phyloP scores from a whole-genome alignment of 2,113 vertebrate species.

The Nansenia antarctica region DNA sequence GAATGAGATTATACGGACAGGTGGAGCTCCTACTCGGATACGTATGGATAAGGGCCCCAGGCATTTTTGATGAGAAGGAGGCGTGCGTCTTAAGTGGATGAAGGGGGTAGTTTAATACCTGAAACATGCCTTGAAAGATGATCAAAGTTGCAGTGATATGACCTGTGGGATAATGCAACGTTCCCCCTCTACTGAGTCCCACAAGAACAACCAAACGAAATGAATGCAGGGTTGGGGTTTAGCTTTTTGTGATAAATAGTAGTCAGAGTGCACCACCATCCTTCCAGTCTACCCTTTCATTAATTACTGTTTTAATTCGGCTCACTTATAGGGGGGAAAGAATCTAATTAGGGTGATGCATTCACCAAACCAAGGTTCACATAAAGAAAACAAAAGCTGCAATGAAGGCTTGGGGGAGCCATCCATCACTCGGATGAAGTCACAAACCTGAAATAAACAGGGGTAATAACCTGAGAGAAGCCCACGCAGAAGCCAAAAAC shows the following conservation, averaged over 20 bases:
- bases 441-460: not conserved
- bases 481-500: not conserved
- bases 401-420: not conserved
- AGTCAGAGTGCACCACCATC: not conserved
- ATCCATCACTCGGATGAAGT: not conserved
- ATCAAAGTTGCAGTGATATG: not conserved
- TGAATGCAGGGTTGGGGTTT: too few species aligned
- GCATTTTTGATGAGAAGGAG: not conserved
- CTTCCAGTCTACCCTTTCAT: not conserved
- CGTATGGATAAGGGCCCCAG: too few species aligned
- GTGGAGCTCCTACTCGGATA: too few species aligned
- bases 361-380: not conserved
- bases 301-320: not conserved
- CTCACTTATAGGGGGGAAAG: not conserved
- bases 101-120: not conserved
- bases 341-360: not conserved
- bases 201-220: too few species aligned
- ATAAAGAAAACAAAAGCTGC: not conserved
- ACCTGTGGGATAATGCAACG: not conserved
- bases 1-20: too few species aligned
- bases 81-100: not conserved
- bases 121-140: not conserved
- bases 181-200: not conserved
- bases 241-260: not conserved
- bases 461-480: not conserved